Base-by-base conservation (phyloP, 2,888 invertebrate genomes). In the Drosophila seclusa region DNA sequence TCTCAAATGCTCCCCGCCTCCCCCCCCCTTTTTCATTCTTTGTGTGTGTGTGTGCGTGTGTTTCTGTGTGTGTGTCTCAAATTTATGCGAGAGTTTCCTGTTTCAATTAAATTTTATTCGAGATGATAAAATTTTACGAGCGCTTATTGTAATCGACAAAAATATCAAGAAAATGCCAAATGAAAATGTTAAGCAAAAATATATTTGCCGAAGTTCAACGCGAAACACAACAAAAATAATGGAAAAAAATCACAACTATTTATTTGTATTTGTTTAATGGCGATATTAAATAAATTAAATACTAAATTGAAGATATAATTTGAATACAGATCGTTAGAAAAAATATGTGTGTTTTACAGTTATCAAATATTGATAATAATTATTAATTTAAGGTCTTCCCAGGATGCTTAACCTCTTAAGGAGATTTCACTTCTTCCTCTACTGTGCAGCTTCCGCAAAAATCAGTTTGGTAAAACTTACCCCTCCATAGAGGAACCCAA, bases 71-170 rank as follows among this genome's bases (percentile, higher is more conserved):
- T 38, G 34, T 38, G 7, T 67, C 42, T 83, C 54, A 64, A 83
- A 86, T 87, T 89, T 89, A 87, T 87, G 90, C 86, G 80, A 78
- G 79, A 78, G 87, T 90, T 90, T 87, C 87, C 86, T 89, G 82
- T 87, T 90, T 88, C 87, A 87, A 87, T 87, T 90, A 87, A 87
- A 90, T 87, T 87, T 87, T 88, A 87, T 90, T 88, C 74, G 80
- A 50, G 52, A 13, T 68, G 52, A 89, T 87, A 90, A 87, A 90
- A 90, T 88, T 87, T 87, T 80, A 87, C 82, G 87, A 90, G 73
- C 73, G 58, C 76, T 80, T 71, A 78, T 87, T 87, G 85, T 85
- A 76, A 74, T 71, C 67, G 74, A 29, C 34, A 68, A 74, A 88
- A 88, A 71, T 86, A 81, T 83, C 76, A 78, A 75, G 78, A 68